Base-by-base conservation (phyloP, 1,140 invertebrate species). In the Hycleus phaleratus region DNA sequence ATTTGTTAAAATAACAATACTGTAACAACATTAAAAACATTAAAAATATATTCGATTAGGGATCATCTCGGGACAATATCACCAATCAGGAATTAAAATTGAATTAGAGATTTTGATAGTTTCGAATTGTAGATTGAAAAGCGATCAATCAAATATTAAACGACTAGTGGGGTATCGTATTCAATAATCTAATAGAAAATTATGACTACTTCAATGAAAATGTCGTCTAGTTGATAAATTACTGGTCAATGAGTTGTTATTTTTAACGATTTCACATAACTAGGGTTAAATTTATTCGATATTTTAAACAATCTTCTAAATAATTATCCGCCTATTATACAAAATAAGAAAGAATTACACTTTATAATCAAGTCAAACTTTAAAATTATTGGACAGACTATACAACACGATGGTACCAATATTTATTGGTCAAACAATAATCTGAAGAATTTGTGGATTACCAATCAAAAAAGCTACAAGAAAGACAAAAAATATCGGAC, bases 161-260 rank as follows among this genome's bases (percentile, higher is more conserved):
- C 45, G 46, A 48, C 44, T 56, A 18, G 24, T 38, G 50, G 51
- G 44, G 42, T 52, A 40, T 32, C n/a, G 32, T 26, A 32, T 38
- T 46, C 43, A 11, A 53, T 56, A 59, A 59, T 59, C 50, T 42
- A 59, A 59, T 59, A 59, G 46, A 59, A 54, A 59, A 48, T 55
- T 49, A 55, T 49, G 49, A 45, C 50, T 6, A 11, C 52, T 56
- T 56, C 45, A 47, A 56, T 49, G 32, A 49, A 59, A 49, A 59
- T 44, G 58, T 55, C 58, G 58, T 11, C 39, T 26, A 46, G 11
- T 58, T 59, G 58, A 59, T 59, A 59, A 59, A 59, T 59, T 52
- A 46, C 44, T 38, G 25, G 25, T 26, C 24, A 45, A 52, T 58
- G 57, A 58, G 53, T 45, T 26, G 57, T 46, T 51, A 58, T 12